Percentiles rank a stretch among this genome's conserved stretches.
phyloP scores from a whole-genome alignment of 2,113 vertebrate genomes.

The Calypte anna region DNA sequence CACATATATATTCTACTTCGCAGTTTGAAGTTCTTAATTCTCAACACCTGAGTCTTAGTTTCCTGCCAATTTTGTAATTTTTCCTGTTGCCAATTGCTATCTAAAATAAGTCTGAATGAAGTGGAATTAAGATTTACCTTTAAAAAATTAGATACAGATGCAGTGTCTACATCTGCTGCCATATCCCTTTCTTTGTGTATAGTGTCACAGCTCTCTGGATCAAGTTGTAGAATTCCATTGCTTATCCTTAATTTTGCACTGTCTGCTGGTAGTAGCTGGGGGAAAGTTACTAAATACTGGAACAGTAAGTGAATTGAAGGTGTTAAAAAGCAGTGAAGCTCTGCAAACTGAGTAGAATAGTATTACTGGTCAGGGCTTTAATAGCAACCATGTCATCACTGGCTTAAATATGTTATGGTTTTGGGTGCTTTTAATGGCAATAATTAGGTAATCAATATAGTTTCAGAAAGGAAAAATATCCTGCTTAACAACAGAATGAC shows the following conservation, averaged over 20 bases:
- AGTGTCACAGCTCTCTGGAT: background rate
- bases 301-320: background rate
- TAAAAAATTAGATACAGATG: background rate
- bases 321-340: background rate
- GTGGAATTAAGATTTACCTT: conserved; percentile 12
- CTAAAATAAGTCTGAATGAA: conserved; percentile 39
- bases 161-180: background rate
- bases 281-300: background rate
- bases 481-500: conserved; percentile 55
- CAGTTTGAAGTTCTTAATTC: conserved; percentile 34
- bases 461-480: conserved; percentile 62
- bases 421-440: conserved; percentile 49
- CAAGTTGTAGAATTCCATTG: background rate
- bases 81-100: conserved; percentile 31
- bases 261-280: background rate
- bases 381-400: background rate
- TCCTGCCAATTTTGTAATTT: conserved; percentile 41
- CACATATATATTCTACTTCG: conserved; percentile 14
- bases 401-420: conserved; percentile 13
- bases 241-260: background rate
- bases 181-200: background rate
- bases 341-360: background rate
- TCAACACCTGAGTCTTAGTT: background rate
- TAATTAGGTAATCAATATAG: conserved; percentile 62
- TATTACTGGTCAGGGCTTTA: background rate